Evolutionary conservation across 2,888 invertebrate species (phyloP).

Genomic region (Leistus spinibarbis): DNA sequence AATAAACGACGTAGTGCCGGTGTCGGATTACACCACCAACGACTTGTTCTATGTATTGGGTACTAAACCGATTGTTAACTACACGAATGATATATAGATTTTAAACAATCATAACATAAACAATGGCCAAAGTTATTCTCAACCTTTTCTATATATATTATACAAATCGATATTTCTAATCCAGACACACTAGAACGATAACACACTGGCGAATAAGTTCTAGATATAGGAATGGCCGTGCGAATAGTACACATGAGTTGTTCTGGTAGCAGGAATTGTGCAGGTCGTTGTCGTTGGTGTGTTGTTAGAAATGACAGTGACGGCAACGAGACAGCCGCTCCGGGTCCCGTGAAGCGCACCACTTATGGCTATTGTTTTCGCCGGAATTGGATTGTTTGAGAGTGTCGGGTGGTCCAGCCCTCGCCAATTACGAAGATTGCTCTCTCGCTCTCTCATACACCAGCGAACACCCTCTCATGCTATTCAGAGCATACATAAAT

Average conservation of each 20-base stretch:
- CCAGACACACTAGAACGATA: too few species aligned
- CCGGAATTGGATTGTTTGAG: slow-evolving; percentile 58
- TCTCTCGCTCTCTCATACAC: slow-evolving; percentile 42
- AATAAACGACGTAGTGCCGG: not conserved
- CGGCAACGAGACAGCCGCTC: slow-evolving; percentile 34
- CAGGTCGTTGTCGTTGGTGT: not conserved
- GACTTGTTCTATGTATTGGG: not conserved
- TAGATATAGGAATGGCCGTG: not conserved
- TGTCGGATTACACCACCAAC: not conserved
- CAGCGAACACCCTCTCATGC: slow-evolving; percentile 8
- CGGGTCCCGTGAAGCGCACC: slow-evolving; percentile 47
- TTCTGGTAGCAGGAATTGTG: too few species aligned
- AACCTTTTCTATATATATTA: too few species aligned
- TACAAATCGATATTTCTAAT: too few species aligned
- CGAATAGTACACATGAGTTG: not conserved
- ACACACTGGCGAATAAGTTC: not conserved
- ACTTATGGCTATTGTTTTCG: slow-evolving; percentile 62
- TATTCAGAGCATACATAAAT: not conserved
- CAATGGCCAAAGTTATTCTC: too few species aligned
- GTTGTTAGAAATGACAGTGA: slow-evolving; percentile 26
- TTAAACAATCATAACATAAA: not conserved
- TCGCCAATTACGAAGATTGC: slow-evolving; percentile 52
- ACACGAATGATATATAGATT: not conserved
- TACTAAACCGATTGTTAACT: not conserved
- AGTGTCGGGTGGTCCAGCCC: slow-evolving; percentile 45